These are phyloP conservation scores for Glaucomys volans DNA, from an alignment of 2,113 vertebrate genomes.

Conservation along the genomic window DNA sequence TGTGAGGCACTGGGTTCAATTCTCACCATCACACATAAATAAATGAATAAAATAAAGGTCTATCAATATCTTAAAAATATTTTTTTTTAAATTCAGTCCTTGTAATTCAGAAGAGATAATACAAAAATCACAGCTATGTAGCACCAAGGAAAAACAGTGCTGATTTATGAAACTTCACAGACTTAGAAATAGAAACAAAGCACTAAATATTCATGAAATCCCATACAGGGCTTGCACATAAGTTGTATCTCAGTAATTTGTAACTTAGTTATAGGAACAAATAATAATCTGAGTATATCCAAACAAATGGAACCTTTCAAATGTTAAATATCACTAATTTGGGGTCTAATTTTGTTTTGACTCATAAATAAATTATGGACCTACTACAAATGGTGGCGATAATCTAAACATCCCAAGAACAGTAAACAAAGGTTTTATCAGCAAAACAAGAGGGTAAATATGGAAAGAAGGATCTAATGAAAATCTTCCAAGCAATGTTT, in stretches of 20 bases:
- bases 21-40: too few species aligned
- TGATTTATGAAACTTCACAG: slow-evolving; percentile 82
- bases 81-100: slow-evolving; percentile 16
- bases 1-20: too few species aligned
- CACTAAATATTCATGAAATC: slow-evolving; percentile 80
- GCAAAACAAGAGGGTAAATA: slow-evolving; percentile 58
- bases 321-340: slow-evolving; percentile 54
- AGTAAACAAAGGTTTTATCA: slow-evolving; percentile 62
- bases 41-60: too few species aligned
- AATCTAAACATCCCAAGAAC: slow-evolving; percentile 51
- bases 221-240: slow-evolving; percentile 59
- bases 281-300: slow-evolving; percentile 61
- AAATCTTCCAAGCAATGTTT: slow-evolving; percentile 44
- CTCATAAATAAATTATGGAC: slow-evolving; percentile 56
- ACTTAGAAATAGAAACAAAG: slow-evolving; percentile 79
- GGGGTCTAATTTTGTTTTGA: slow-evolving; percentile 45
- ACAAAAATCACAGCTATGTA: slow-evolving; percentile 71
- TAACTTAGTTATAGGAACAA: slow-evolving; percentile 62
- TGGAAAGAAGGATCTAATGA: slow-evolving; percentile 34
- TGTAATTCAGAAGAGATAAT: slow-evolving; percentile 59
- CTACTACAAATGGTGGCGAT: slow-evolving; percentile 5
- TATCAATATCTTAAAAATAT: too few species aligned
- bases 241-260: slow-evolving; percentile 71
- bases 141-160: slow-evolving; percentile 71
- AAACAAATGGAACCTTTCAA: slow-evolving; percentile 57